Evolutionary conservation across 1,140 invertebrate genomes (phyloP).

Genomic region (Ceratosolen fusciceps): DNA sequence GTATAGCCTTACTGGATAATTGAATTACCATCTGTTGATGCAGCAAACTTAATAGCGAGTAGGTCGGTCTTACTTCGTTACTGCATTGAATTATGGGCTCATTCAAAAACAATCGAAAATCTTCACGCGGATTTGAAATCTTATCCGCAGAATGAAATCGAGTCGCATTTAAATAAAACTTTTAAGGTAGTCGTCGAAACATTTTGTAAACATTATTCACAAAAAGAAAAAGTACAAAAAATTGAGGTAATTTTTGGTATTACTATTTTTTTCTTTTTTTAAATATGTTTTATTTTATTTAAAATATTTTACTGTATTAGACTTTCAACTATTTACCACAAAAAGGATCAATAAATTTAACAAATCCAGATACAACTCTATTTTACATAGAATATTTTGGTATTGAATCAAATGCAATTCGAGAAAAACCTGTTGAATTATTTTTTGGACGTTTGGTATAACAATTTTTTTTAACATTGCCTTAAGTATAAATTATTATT

Average conservation of each 20-base stretch:
- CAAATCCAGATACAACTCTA: conserved; percentile 84
- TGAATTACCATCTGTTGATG: conserved; percentile 77
- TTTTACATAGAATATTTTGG: conserved; percentile 93
- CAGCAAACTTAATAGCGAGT: conserved; percentile 78
- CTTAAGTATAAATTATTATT: neutral
- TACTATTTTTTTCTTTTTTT: conserved; percentile 37
- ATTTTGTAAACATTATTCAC: conserved; percentile 87
- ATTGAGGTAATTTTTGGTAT: conserved; percentile 79
- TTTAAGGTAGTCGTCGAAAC: conserved; percentile 91
- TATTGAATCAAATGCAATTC: conserved; percentile 79
- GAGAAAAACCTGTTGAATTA: conserved; percentile 80
- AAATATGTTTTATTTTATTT: neutral
- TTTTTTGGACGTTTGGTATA: conserved; percentile 90
- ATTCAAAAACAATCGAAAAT: conserved; percentile 72
- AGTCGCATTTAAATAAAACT: conserved; percentile 74
- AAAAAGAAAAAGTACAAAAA: conserved; percentile 84
- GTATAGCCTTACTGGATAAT: conserved; percentile 85
- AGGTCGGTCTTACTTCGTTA: conserved; percentile 83
- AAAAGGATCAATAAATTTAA: conserved; percentile 85
- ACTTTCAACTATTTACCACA: conserved; percentile 85
- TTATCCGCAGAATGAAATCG: conserved; percentile 72
- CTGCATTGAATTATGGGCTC: conserved; percentile 84
- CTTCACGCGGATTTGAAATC: conserved; percentile 78
- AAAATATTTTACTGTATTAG: conserved; percentile 68
- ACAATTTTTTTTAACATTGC: conserved; percentile 47